These are phyloP conservation scores for Metallyticus violacea DNA, from an alignment of 2,888 invertebrate genomes.

Conservation along the genomic window DNA sequence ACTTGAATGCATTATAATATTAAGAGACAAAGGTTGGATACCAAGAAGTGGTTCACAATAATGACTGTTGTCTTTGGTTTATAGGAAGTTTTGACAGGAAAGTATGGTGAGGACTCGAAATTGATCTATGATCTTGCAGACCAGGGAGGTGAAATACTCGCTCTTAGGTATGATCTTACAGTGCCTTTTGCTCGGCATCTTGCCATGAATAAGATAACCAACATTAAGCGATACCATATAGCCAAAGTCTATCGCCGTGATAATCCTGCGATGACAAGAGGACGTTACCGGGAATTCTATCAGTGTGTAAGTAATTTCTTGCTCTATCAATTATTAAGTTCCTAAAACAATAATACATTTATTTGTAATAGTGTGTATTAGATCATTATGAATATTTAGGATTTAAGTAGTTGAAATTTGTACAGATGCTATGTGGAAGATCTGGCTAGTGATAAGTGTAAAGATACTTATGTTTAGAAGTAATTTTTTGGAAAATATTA, in stretches of 20 bases:
- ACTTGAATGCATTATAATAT: no score
- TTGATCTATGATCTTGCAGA: slow-evolving; percentile 97
- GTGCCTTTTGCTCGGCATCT: slow-evolving; percentile 97
- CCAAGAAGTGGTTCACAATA: neutral
- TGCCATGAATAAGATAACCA: slow-evolving; percentile 95
- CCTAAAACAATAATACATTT: no score
- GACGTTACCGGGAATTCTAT: slow-evolving; percentile 96
- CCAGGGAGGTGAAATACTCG: slow-evolving; percentile 96
- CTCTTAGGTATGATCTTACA: slow-evolving; percentile 94
- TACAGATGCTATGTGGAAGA: no score
- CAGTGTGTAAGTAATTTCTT: slow-evolving; percentile 81
- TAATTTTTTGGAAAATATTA: no score
- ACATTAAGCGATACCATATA: slow-evolving; percentile 95
- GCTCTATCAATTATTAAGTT: no score
- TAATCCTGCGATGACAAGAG: slow-evolving; percentile 94
- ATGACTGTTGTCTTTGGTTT: slow-evolving; percentile 20
- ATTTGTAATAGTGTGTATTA: no score
- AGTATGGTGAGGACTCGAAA: slow-evolving; percentile 99
- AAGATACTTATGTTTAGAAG: no score
- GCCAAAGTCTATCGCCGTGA: slow-evolving; percentile 98
- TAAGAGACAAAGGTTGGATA: no score
- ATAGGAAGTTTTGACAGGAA: slow-evolving; percentile 94
- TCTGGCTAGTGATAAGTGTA: no score
- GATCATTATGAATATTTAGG: no score
- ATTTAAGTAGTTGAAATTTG: no score